Base-by-base conservation (phyloP, 2,113 vertebrate genomes). In the Sula dactylatra region DNA sequence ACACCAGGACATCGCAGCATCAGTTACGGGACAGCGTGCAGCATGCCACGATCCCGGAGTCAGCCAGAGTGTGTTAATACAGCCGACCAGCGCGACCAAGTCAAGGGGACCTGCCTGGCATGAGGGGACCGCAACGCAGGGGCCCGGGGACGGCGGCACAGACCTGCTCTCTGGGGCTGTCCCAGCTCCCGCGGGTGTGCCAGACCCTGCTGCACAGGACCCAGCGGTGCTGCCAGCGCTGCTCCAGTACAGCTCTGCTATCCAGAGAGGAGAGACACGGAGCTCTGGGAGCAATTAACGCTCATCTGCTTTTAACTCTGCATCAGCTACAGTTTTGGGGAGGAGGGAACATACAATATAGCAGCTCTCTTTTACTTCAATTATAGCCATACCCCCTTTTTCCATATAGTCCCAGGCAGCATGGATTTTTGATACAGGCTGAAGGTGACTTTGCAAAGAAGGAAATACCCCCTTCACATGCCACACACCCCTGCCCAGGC, bases 121-220 rank as follows among this genome's bases (percentile, higher is more conserved):
- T 1, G 2, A 45, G 19, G 5, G 38, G 22, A 76, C 55, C 3
- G 2, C 72, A 36, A 11, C 2, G 6, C 56, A 65, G 21, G 26
- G 31, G 9, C 25, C 27, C 3, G 2, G 18, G 29, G 40, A 50
- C 21, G 3, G 19, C 25, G 66, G 25, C 9, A 45, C 54, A 70
- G 20, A 56, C 31, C 50, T 61, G 52, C 70, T 69, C 45, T 19
- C 69, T 16, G 8, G 2, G 2, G 25, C 44, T 2, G 2, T 45
- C 38, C 72, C 0, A 0, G 29, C 13, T 83, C 11, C 26, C 14
- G 32, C 2, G 9, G 9, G 2, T 2, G 4, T 5, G 18, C 49
- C 7, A 2, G 24, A 58, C 32, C 16, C 17, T 38, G 31, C 59
- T 64, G 36, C 16, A 16, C 45, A 69, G 50, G 19, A 89, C 21